Evolutionary conservation across 2,888 invertebrate species (phyloP).

Genomic region (Panopea generosa): DNA sequence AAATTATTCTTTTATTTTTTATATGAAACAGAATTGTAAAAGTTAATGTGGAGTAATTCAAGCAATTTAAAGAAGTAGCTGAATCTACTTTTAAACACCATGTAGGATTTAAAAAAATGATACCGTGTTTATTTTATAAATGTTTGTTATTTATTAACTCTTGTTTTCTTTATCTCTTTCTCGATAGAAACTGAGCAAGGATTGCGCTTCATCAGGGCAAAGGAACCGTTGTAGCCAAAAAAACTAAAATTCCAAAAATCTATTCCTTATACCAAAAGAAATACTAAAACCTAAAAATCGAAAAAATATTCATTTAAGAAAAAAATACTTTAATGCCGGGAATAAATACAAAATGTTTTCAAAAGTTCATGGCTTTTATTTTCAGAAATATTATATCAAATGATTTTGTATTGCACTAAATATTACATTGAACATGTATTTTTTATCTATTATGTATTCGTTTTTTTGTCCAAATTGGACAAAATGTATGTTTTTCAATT

Average conservation of each 20-base stretch:
- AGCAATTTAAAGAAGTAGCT: too few species aligned
- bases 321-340: not conserved
- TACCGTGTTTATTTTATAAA: not conserved
- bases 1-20: too few species aligned
- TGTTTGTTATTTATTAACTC: constrained; percentile 6
- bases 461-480: constrained; percentile 58
- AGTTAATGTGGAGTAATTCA: too few species aligned
- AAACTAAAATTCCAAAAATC: not conserved
- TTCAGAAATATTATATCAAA: too few species aligned
- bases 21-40: too few species aligned
- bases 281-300: too few species aligned
- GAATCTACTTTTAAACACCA: too few species aligned
- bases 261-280: not conserved
- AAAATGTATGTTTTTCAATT: constrained; percentile 32
- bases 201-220: constrained; percentile 40
- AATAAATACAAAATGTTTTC: not conserved
- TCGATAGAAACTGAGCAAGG: constrained; percentile 60
- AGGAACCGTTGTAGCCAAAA: constrained; percentile 35
- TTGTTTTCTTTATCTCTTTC: constrained; percentile 57
- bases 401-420: too few species aligned
- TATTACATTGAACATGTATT: not conserved
- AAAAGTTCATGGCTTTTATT: too few species aligned
- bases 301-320: constrained; percentile 11
- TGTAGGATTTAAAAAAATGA: too few species aligned
- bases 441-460: not conserved